phyloP scores from a whole-genome alignment of 2,888 invertebrate genomes.

The Eretmocerus hayati region DNA sequence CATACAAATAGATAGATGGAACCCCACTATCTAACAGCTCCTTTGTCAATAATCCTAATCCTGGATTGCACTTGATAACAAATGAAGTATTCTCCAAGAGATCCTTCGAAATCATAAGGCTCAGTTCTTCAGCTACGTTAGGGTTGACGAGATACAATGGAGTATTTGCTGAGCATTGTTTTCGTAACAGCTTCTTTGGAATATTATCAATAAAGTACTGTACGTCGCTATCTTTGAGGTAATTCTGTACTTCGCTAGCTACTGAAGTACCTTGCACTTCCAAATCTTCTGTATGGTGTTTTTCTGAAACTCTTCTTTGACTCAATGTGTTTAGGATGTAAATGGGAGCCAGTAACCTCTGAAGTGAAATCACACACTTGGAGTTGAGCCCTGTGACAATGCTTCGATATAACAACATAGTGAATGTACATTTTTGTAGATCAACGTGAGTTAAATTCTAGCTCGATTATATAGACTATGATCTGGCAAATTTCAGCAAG shows the following conservation, averaged over 20 bases:
- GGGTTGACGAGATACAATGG: constrained; percentile 49
- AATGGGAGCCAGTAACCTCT: no score
- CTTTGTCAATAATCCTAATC: constrained; percentile 58
- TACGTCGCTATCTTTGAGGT: constrained; percentile 4
- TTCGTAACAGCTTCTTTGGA: not conserved
- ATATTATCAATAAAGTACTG: constrained; percentile 1
- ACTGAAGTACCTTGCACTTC: no score
- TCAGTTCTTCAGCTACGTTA: constrained; percentile 46
- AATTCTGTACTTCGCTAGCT: constrained; percentile 2
- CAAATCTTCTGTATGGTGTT: no score
- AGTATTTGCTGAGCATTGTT: constrained; percentile 27
- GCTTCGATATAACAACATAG: no score
- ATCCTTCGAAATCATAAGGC: constrained; percentile 40
- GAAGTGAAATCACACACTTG: no score
- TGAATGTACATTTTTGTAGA: no score
- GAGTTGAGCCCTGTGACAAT: no score
- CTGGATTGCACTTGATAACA: constrained; percentile 65
- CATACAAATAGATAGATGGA: constrained; percentile 55
- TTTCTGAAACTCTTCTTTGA: no score
- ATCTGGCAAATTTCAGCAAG: no score
- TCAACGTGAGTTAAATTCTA: no score
- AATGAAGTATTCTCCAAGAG: constrained; percentile 39
- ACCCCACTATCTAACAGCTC: constrained; percentile 52
- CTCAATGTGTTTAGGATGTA: no score
- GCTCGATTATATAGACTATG: no score